phyloP scores from a whole-genome alignment of 2,113 vertebrate genomes.

The Vidua chalybeata region DNA sequence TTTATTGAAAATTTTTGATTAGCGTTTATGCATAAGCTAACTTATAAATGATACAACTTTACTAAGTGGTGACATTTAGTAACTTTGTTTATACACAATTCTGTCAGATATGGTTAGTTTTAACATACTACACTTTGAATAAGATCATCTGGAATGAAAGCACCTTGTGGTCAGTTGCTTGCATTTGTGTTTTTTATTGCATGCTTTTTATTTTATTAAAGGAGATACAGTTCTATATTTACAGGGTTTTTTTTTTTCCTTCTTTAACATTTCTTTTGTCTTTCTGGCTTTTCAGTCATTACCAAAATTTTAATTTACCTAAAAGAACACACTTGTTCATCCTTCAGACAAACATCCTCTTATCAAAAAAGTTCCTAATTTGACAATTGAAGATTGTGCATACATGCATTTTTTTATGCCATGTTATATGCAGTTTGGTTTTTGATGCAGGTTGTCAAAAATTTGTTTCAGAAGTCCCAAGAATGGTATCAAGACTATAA shows the following conservation, averaged over 20 bases:
- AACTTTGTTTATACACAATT: neutral
- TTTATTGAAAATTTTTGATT: neutral
- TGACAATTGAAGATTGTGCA: neutral
- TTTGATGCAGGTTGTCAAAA: neutral
- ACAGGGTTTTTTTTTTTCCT: neutral
- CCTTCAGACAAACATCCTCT: neutral
- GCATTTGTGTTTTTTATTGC: neutral
- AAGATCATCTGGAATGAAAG: neutral
- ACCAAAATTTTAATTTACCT: neutral
- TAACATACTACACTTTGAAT: neutral
- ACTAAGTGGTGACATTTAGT: neutral
- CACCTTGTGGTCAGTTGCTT: neutral
- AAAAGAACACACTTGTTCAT: neutral
- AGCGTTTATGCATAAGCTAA: neutral
- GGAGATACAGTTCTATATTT: neutral
- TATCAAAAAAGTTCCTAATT: neutral
- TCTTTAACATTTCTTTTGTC: neutral
- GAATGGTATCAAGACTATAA: neutral
- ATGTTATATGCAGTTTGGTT: accelerated
- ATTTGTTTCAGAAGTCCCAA: neutral
- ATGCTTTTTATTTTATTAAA: neutral
- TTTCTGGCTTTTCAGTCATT: neutral
- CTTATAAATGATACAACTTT: neutral
- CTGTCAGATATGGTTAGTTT: neutral
- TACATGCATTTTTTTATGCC: neutral